These are phyloP conservation scores for Synergus itoensis DNA, from an alignment of 2,888 invertebrate genomes.

Conservation along the genomic window DNA sequence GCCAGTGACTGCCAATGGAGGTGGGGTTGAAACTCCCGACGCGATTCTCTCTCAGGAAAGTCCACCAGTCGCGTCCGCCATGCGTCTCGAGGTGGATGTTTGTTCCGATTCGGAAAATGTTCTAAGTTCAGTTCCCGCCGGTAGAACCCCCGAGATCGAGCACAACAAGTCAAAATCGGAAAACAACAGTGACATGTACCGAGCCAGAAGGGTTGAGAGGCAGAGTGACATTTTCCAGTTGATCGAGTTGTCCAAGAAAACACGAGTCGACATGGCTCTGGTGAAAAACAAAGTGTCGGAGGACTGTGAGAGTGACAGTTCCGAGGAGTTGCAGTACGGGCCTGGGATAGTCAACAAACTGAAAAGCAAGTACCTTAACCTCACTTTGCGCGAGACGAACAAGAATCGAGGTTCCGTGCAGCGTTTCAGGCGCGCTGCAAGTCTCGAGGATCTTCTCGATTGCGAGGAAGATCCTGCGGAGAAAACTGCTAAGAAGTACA, in stretches of 20 bases:
- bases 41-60: constrained; percentile 51
- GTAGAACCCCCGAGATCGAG: constrained; percentile 1
- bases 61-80: constrained; percentile 74
- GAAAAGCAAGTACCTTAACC: constrained; percentile 91
- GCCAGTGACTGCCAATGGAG: constrained; percentile 53
- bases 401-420: constrained; percentile 84
- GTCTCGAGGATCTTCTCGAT: constrained; percentile 91
- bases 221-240: constrained; percentile 44
- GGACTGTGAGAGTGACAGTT: constrained; percentile 80
- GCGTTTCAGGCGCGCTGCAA: constrained; percentile 87
- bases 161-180: constrained; percentile 36
- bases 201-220: constrained; percentile 44
- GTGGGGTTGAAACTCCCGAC: constrained; percentile 42
- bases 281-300: constrained; percentile 54
- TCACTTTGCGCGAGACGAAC: constrained; percentile 86
- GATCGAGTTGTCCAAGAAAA: constrained; percentile 53
- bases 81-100: constrained; percentile 74
- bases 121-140: constrained; percentile 52
- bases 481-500: constrained; percentile 63
- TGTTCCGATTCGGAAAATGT: constrained; percentile 70
- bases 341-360: constrained; percentile 94
- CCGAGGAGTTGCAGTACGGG: constrained; percentile 92
- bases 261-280: constrained; percentile 30
- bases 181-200: constrained; percentile 12
- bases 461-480: constrained; percentile 77